Percentiles rank a stretch among this genome's conserved stretches.
phyloP scores from a whole-genome alignment of 2,113 vertebrate species.

The Gavialis gangeticus region DNA sequence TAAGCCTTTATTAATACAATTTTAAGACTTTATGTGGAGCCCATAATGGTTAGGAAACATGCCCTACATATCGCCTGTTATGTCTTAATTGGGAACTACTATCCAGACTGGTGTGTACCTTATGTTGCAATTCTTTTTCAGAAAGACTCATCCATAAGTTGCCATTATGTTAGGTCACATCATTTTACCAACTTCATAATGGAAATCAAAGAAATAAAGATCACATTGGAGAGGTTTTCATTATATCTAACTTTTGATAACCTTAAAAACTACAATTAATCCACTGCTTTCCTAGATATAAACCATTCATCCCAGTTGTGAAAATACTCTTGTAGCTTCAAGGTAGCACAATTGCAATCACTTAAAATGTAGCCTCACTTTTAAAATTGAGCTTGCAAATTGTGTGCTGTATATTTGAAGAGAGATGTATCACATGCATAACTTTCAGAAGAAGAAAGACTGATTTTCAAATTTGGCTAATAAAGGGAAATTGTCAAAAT shows the following conservation, averaged over 20 bases:
- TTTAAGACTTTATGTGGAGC: no score
- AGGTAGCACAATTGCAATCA: background rate
- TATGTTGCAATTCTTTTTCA: background rate
- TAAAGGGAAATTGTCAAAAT: background rate
- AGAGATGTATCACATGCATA: background rate
- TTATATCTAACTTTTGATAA: background rate
- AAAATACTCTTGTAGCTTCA: slow-evolving; percentile 39
- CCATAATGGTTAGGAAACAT: no score
- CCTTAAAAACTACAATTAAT: background rate
- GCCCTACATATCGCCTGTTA: background rate
- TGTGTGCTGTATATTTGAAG: background rate
- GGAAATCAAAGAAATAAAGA: background rate
- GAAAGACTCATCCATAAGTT: background rate
- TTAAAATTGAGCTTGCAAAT: background rate
- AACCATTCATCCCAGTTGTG: background rate
- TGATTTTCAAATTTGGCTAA: background rate
- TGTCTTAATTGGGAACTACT: background rate
- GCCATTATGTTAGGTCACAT: background rate
- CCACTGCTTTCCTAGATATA: no score
- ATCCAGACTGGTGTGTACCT: background rate
- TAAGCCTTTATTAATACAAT: no score
- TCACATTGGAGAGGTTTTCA: background rate
- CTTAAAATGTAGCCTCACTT: background rate
- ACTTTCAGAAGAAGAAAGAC: background rate
- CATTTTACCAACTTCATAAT: background rate